phyloP scores from a whole-genome alignment of 2,797 vertebrate species.

The Gouania willdenowi region DNA sequence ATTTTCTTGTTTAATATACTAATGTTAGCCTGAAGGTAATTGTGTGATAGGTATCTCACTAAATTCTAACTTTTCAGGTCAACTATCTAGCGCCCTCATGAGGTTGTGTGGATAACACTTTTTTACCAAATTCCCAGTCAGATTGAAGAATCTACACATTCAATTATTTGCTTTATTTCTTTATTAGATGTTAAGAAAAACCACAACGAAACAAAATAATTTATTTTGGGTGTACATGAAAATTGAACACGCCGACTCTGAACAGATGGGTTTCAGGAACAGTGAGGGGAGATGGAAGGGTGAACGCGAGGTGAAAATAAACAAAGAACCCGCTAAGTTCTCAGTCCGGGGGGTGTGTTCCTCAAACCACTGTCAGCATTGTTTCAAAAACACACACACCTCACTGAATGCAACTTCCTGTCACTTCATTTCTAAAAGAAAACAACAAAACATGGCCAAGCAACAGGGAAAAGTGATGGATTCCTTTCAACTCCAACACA shows the following conservation, averaged over 20 bases:
- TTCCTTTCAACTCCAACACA: constrained; percentile 72
- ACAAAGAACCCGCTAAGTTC: constrained; percentile 60
- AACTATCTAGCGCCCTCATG: constrained; percentile 45
- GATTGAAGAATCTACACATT: neutral
- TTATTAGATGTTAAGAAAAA: constrained; percentile 99
- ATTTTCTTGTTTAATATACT: too few species aligned
- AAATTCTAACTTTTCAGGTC: too few species aligned
- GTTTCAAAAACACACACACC: constrained; percentile 62
- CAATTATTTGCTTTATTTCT: constrained; percentile 78
- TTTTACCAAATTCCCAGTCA: too few species aligned
- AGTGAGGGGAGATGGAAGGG: constrained; percentile 39
- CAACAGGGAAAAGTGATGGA: constrained; percentile 63
- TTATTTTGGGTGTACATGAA: constrained; percentile 93
- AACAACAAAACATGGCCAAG: too few species aligned
- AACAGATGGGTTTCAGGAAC: constrained; percentile 53
- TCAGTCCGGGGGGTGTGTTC: constrained; percentile 81
- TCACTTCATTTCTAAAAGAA: too few species aligned
- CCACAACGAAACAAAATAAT: constrained; percentile 98
- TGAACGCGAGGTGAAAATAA: constrained; percentile 58
- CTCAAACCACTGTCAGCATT: constrained; percentile 74
- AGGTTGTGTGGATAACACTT: too few species aligned
- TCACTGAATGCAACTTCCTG: constrained; percentile 36
- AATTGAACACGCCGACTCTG: constrained; percentile 90
- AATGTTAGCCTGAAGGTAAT: too few species aligned
- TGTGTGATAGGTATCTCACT: too few species aligned